A percentile compares a stretch with the other conserved stretches of the same genome.
Conservation (phyloP, 2,797 vertebrate species). For the Coranthus polyacanthus region DNA sequence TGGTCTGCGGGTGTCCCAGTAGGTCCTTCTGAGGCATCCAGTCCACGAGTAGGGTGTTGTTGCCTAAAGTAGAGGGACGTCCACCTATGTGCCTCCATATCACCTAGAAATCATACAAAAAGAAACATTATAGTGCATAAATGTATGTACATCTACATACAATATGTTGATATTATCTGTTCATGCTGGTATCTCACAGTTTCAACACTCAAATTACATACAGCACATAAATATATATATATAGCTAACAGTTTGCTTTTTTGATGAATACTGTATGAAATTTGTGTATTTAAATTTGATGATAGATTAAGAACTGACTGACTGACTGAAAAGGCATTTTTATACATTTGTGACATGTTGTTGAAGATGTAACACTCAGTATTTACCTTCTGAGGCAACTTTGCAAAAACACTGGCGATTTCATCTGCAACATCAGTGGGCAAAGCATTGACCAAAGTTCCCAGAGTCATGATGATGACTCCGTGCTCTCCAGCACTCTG, state of each 20-base stretch:
- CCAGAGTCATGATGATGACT: conserved; percentile 85
- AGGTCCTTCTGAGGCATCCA: conserved; percentile 86
- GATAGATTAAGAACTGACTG: too few relatives aligned
- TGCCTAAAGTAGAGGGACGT: conserved; percentile 75
- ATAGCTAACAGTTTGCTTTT: too few relatives aligned
- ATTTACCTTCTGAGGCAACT: conserved; percentile 84
- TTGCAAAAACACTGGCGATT: conserved; percentile 76
- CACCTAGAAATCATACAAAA: conserved; percentile 56
- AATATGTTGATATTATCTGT: too few relatives aligned
- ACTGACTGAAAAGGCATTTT: too few relatives aligned
- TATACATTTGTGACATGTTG: too few relatives aligned
- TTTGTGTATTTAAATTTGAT: too few relatives aligned
- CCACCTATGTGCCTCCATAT: conserved; percentile 80
- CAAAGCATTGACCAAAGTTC: conserved; percentile 70
- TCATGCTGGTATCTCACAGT: too few relatives aligned
- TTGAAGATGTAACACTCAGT: background rate
- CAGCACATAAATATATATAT: too few relatives aligned
- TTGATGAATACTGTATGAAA: too few relatives aligned
- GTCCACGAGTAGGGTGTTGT: conserved; percentile 82
- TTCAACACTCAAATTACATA: too few relatives aligned
- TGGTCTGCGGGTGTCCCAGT: conserved; percentile 80
- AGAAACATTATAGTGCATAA: background rate
- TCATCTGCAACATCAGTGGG: conserved; percentile 63
- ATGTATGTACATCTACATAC: too few relatives aligned
- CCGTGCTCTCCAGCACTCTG: conserved; percentile 81